phyloP scores from a whole-genome alignment of 1,140 invertebrate species.

The Bombus ignitus region DNA sequence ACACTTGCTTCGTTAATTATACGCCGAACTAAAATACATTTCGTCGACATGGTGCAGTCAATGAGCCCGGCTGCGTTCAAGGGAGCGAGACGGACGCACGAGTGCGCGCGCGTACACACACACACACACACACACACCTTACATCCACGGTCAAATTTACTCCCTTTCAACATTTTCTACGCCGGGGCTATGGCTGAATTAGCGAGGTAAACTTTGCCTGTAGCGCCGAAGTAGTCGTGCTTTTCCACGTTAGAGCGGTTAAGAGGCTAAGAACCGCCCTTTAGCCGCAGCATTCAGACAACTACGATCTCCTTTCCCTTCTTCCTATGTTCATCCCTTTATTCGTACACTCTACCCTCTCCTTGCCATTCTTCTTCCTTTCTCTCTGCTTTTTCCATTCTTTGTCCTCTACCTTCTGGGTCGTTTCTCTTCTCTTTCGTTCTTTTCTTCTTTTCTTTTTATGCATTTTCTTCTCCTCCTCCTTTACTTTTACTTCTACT shows the following conservation, averaged over 20 bases:
- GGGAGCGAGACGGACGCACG: not conserved
- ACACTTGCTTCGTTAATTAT: slow-evolving; percentile 54
- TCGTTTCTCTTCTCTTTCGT: not conserved
- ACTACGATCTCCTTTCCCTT: slow-evolving; percentile 41
- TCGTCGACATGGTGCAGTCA: slow-evolving; percentile 42
- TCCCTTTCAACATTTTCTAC: slow-evolving; percentile 53
- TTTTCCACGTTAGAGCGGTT: slow-evolving; percentile 62
- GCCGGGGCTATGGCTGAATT: slow-evolving; percentile 50
- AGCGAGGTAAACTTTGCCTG: slow-evolving; percentile 61
- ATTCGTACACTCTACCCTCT: not conserved
- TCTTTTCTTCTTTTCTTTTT: not conserved
- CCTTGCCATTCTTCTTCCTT: not conserved
- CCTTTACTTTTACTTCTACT: not conserved
- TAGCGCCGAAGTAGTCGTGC: slow-evolving; percentile 57
- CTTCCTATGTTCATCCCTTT: not conserved
- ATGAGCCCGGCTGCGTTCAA: slow-evolving; percentile 23
- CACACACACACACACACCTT: not conserved
- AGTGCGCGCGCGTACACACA: not conserved
- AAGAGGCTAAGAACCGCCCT: slow-evolving; percentile 57
- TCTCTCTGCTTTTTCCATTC: not conserved
- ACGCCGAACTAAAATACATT: slow-evolving; percentile 47
- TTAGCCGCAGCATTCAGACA: slow-evolving; percentile 61
- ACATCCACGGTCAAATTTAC: slow-evolving; percentile 51
- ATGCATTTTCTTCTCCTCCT: not conserved
- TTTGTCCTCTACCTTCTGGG: not conserved